phyloP scores from a whole-genome alignment of 1,140 invertebrate genomes.

The Heliconius nattereri region DNA sequence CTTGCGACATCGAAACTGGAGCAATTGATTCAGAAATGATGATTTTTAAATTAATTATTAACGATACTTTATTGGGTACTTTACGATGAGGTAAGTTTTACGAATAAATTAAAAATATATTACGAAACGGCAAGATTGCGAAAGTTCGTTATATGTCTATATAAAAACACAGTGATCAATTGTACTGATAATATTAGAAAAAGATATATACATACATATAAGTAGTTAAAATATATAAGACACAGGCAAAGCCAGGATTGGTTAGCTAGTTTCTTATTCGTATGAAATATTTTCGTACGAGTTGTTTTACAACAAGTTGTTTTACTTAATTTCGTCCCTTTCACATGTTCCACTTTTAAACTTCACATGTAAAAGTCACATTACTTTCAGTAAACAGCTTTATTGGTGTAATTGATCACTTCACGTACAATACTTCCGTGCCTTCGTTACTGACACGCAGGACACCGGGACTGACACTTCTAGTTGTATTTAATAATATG shows the following conservation, averaged over 20 bases:
- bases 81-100: constrained; percentile 47
- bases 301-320: background rate
- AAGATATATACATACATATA: too few species aligned
- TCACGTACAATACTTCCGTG: constrained; percentile 18
- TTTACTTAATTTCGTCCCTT: constrained; percentile 38
- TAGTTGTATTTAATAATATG: too few species aligned
- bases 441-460: constrained; percentile 2
- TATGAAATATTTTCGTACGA: background rate
- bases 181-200: too few species aligned
- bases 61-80: constrained; percentile 53
- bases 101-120: constrained; percentile 20
- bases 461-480: too few species aligned
- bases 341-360: constrained; percentile 40
- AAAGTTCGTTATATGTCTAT: too few species aligned
- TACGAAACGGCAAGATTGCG: background rate
- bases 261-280: background rate
- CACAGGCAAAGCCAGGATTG: background rate
- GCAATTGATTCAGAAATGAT: constrained; percentile 69
- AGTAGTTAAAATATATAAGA: constrained; percentile 30
- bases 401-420: constrained; percentile 28
- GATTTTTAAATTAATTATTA: constrained; percentile 68
- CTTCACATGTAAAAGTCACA: constrained; percentile 38
- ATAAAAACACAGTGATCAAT: too few species aligned
- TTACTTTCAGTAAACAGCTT: constrained; percentile 27
- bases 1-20: constrained; percentile 75